These are phyloP conservation scores for Sciurus niger DNA, from an alignment of 2,113 vertebrate genomes.

Conservation along the genomic window DNA sequence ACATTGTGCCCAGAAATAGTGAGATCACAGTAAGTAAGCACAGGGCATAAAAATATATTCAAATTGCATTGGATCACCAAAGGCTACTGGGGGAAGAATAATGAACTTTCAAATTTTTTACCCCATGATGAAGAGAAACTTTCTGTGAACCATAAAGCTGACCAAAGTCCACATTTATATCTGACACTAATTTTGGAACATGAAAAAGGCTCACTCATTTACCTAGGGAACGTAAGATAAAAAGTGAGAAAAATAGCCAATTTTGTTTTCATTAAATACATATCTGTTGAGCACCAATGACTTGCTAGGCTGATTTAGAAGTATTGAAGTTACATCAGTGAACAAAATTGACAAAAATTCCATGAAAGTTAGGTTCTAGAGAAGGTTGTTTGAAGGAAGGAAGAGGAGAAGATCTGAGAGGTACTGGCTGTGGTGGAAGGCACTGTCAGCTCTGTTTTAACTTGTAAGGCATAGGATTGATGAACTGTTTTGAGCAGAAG, in stretches of 20 bases:
- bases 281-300: neutral
- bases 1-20: constrained; percentile 12
- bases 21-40: neutral
- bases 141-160: neutral
- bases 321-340: neutral
- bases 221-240: neutral
- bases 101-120: neutral
- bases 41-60: neutral
- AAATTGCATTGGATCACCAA: neutral
- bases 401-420: neutral
- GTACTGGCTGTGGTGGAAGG: neutral
- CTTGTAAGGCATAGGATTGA: neutral
- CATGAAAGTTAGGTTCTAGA: neutral
- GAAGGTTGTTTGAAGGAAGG: neutral
- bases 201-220: constrained; percentile 3
- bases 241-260: neutral
- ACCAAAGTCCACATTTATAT: neutral
- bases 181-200: neutral
- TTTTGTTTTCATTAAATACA: neutral
- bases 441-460: neutral
- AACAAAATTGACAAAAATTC: constrained; percentile 13
- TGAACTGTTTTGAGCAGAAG: neutral
- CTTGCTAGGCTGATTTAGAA: neutral
- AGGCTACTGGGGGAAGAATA: neutral
- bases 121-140: neutral